A percentile compares a stretch with the other conserved stretches of the same genome.
Evolutionary conservation across 2,113 vertebrate genomes (phyloP).

Genomic region (Prionailurus viverrinus): DNA sequence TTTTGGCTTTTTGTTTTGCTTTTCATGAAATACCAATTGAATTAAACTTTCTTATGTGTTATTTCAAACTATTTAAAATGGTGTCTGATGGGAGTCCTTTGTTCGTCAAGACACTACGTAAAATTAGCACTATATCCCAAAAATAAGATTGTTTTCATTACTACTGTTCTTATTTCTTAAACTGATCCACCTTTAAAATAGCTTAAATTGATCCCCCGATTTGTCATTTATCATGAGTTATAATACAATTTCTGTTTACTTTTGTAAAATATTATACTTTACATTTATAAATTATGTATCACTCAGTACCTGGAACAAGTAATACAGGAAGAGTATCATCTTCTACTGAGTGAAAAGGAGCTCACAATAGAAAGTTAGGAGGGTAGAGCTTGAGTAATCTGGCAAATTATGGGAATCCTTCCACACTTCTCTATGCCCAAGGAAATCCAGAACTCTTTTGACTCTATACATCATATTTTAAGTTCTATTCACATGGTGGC

Average conservation of each 20-base stretch:
- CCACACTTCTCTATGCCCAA: not conserved
- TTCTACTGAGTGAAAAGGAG: not conserved
- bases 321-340: not conserved
- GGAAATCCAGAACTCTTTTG: not conserved
- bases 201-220: not conserved
- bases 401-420: not conserved
- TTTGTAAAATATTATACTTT: not conserved
- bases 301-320: not conserved
- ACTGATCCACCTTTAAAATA: not conserved
- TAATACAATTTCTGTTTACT: not conserved
- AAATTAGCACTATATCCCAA: not conserved
- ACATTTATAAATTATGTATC: not conserved
- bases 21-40: not conserved
- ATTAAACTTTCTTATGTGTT: not conserved
- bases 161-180: not conserved
- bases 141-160: not conserved
- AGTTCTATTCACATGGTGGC: not conserved
- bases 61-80: constrained; percentile 39
- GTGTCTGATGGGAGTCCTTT: not conserved
- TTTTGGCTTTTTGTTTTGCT: constrained; percentile 23
- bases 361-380: not conserved
- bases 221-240: not conserved
- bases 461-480: not conserved
- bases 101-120: not conserved
- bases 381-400: not conserved